A percentile compares a stretch with the other conserved stretches of the same genome.
phyloP scores from a whole-genome alignment of 1,140 invertebrate species.

The Drosophila virilis region DNA sequence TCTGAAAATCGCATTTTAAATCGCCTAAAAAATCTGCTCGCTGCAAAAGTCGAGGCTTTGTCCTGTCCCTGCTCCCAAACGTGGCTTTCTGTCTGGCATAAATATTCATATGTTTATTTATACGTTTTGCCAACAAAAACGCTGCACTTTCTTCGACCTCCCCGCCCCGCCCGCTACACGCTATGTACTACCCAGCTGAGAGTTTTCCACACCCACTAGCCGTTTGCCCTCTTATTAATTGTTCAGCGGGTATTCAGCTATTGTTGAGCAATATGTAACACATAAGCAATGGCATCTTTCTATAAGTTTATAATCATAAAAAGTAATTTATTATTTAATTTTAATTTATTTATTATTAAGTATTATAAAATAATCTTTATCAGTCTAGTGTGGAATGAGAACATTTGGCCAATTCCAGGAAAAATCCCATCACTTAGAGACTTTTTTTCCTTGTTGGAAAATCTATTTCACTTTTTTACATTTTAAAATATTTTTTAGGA shows the following conservation, averaged over 20 bases:
- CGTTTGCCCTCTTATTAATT: neutral
- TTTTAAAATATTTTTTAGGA: too few species aligned
- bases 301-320: too few species aligned
- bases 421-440: too few species aligned
- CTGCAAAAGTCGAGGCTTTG: conserved; percentile 11
- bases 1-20: conserved; percentile 12
- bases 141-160: conserved; percentile 30
- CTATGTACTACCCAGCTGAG: neutral
- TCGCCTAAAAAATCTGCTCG: conserved; percentile 8
- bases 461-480: too few species aligned
- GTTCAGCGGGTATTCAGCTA: neutral
- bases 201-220: conserved; percentile 9
- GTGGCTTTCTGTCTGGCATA: conserved; percentile 38
- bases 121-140: conserved; percentile 35
- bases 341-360: too few species aligned
- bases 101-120: conserved; percentile 78
- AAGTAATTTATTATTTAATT: too few species aligned
- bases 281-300: neutral
- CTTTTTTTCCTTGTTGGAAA: too few species aligned
- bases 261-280: neutral
- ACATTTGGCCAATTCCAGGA: too few species aligned
- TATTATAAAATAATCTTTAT: too few species aligned
- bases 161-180: neutral
- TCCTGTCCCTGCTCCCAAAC: neutral
- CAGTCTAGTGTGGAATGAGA: too few species aligned